These are phyloP conservation scores for Varecia variegata DNA, from an alignment of 2,797 vertebrate species.

Conservation along the genomic window DNA sequence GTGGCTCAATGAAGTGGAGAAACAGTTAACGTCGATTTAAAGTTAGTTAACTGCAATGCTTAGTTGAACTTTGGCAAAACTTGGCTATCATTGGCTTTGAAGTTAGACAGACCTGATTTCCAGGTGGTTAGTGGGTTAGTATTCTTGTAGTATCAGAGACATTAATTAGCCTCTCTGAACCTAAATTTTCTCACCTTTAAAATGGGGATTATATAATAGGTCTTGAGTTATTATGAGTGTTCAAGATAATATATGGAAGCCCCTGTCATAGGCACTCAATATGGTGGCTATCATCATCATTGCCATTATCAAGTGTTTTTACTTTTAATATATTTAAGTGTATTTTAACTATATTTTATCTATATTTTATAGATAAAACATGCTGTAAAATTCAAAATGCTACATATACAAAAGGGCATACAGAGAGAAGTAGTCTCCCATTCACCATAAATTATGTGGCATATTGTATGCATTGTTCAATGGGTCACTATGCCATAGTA, in stretches of 20 bases:
- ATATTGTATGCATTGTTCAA: background rate
- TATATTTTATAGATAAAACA: background rate
- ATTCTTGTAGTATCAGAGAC: background rate
- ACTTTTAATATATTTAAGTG: slow-evolving; percentile 6
- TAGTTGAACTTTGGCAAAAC: slow-evolving; percentile 37
- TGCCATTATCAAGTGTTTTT: background rate
- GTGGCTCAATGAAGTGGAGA: slow-evolving; percentile 39
- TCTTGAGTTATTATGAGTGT: background rate
- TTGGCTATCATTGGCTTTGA: background rate
- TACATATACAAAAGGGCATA: background rate
- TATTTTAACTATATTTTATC: background rate
- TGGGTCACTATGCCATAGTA: background rate
- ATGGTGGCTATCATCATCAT: background rate
- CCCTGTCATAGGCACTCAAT: background rate
- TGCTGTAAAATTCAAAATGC: background rate
- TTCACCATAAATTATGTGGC: background rate
- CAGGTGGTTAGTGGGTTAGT: background rate
- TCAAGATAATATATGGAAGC: background rate
- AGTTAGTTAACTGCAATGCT: slow-evolving; percentile 27
- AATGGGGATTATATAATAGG: background rate
- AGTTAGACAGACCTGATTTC: background rate
- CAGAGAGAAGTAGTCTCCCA: background rate
- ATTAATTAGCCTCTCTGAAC: background rate
- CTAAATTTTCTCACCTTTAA: slow-evolving; percentile 10
- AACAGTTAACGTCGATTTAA: slow-evolving; percentile 60